Base-by-base conservation (phyloP, 2,797 vertebrate genomes). In the Oreonectes daqikongensis region DNA sequence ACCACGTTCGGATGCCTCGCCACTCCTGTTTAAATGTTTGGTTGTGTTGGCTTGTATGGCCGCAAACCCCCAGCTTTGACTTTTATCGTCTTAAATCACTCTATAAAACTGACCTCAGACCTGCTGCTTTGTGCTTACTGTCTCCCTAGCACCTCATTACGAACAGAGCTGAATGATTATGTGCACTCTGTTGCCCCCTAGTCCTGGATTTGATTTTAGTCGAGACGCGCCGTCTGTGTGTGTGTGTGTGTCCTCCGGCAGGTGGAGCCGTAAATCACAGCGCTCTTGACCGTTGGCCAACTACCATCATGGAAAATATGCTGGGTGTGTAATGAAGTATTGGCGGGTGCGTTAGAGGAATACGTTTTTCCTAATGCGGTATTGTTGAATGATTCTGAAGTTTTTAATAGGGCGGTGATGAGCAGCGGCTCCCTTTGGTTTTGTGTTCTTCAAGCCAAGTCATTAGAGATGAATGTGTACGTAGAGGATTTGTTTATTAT, bases 291-390 rank as follows among this genome's bases (percentile, higher is more conserved):
- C 55, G 0, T 40, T 77, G 72, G 78, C 61, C 75, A 72, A 79
- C 55, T 26, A 26, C 52, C 57, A 68, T 70, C 80, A 78, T 78
- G 80, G 80, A 82, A 82, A 84, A 69, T 84, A 79, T 64, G 32
- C 67, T 70, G 75, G 75, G 65, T 63, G 63, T 75, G 75, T 69
- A 52, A 50, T 69, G 55, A 69, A 77, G 40, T 69, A 77, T 69
- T 77, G 66, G 69, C 22, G 53, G 75, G 57, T 52, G 75, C 53
- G 55, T 64, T 77, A 7, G 46, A 53, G 57, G 35, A 63, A 17
- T 69, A 63, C 0, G 38, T 81, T 79, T 77, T 38, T 59, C 76
- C 78, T 73, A 71, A 61, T 78, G 61, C 59, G 71, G 46, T 75
- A 48, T 10, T 48, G 59, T 70, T 77, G 61, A 55, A 67, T 42